These are phyloP conservation scores for Metaphire vulgaris DNA, from an alignment of 1,140 invertebrate species.

Conservation along the genomic window DNA sequence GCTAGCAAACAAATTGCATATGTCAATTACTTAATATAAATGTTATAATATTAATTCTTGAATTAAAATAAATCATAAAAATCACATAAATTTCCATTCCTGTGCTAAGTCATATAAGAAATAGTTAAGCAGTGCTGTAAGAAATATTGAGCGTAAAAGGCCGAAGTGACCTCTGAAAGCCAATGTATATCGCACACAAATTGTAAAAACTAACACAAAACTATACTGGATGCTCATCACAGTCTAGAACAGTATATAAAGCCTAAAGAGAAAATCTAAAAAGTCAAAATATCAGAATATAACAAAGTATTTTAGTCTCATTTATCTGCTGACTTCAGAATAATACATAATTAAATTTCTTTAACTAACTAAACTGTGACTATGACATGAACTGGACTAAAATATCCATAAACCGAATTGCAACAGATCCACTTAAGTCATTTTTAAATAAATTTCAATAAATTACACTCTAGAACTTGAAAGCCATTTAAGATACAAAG, in stretches of 20 bases:
- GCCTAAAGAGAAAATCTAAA: no score
- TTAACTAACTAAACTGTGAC: no score
- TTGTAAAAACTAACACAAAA: background rate
- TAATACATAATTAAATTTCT: no score
- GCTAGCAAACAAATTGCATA: constrained; percentile 1
- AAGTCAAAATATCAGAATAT: no score
- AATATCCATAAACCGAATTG: no score
- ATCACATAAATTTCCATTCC: background rate
- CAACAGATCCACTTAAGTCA: no score
- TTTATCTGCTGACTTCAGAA: no score
- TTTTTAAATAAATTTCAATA: no score
- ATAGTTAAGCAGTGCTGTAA: background rate
- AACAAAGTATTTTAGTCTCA: no score
- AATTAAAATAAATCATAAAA: background rate
- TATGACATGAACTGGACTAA: no score
- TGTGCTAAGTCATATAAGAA: background rate
- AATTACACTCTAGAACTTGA: no score
- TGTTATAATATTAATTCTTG: background rate
- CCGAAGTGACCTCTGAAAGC: background rate
- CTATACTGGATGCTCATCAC: background rate
- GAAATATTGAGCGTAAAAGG: constrained; percentile 2
- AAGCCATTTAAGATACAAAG: no score
- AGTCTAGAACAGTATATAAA: background rate
- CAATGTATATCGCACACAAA: background rate
- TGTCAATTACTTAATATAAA: background rate